Base-by-base conservation (phyloP, 2,797 vertebrate species). In the Enteromius afrohamiltoni region DNA sequence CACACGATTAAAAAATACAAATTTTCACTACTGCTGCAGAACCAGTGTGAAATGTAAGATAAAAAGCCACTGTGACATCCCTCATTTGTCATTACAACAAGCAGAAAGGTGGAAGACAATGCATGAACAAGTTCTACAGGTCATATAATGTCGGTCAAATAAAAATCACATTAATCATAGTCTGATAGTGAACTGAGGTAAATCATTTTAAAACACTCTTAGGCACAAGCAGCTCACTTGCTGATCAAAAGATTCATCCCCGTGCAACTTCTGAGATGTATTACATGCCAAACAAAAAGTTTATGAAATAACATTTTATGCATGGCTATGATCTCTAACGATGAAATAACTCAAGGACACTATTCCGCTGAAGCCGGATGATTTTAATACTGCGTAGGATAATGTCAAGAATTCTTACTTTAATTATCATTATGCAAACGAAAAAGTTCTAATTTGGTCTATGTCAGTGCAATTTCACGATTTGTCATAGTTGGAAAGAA, bases 121-220 rank as follows among this genome's bases (percentile, higher is more conserved):
- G 29, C 14, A 62, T 13, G 21, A 47, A 71, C 26, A 13, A 81
- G 42, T 71, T 64, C 16, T 64, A 47, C 40, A 29, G 58, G 76
- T 64, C 62, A 76, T 55, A 53, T 9, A 67, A 68, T 68, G 6
- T 79, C 77, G 68, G 19, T 77, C 55, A 77, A 77, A 77, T 26
- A 77, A 47, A 77, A 64, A 49, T 21, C 26, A 64, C 11, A 64
- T 31, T 47, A 77, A 42, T 64, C 58, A 64, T 19, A 26, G 60
- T 47, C 40, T 62, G 75, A n/a, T 2, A 10, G 40, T 64, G 58
- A 47, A 58, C 17, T 47, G 58, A 77, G 26, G 76, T 77, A 31
- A 62, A 64, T 31, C 60, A 64, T 64, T 78, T 78, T n/a, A 78
- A 65, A 78, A 47, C 40, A 1, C 40, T 17, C 45, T 42, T 45